Evolutionary conservation across 2,888 invertebrate genomes (phyloP).

Genomic region (Rapana venosa): DNA sequence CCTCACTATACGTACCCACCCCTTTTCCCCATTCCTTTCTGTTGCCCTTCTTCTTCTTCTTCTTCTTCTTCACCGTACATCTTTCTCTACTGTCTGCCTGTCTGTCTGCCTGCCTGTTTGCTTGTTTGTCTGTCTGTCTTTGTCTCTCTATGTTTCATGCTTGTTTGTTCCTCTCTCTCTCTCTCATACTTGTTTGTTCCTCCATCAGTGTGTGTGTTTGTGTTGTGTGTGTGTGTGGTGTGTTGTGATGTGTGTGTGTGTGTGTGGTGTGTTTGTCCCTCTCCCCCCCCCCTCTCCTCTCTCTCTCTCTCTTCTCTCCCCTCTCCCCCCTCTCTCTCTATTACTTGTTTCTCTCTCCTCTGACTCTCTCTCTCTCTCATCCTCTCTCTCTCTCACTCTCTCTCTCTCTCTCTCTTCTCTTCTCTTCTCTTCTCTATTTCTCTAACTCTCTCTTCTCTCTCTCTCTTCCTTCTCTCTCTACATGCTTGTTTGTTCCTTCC

Average conservation of each 20-base stretch:
- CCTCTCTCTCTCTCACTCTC: neutral
- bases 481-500: neutral
- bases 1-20: neutral
- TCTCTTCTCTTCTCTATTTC: neutral
- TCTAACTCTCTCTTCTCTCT: neutral
- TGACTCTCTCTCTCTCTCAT: neutral
- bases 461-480: too few relatives aligned
- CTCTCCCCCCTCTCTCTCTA: neutral
- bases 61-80: neutral
- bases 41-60: neutral
- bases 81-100: neutral
- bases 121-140: neutral
- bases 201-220: neutral
- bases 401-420: neutral
- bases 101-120: neutral
- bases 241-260: too few relatives aligned
- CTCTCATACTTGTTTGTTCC: neutral
- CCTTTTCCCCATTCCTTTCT: neutral
- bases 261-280: neutral
- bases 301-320: neutral
- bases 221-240: neutral
- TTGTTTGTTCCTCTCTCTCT: neutral
- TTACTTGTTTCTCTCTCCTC: neutral
- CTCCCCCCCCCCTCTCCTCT: neutral
- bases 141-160: neutral